Conservation (phyloP, 2,797 vertebrate genomes). For the Peromyscus melanophrys region DNA sequence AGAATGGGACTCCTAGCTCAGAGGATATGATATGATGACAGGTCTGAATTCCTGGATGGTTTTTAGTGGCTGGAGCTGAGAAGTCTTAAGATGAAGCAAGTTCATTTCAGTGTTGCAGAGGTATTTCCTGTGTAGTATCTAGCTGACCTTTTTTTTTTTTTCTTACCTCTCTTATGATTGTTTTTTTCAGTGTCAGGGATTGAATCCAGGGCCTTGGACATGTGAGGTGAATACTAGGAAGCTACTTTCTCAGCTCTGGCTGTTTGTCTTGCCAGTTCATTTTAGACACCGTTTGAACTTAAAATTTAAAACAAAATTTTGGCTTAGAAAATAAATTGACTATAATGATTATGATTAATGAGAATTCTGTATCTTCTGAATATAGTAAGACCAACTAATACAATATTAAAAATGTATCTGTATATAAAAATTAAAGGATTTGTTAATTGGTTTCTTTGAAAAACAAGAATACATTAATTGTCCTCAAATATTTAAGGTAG, state of each 20-base stretch:
- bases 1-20: background rate
- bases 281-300: conserved; percentile 21
- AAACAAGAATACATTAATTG: conserved; percentile 25
- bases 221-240: background rate
- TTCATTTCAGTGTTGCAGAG: background rate
- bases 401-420: conserved; percentile 43
- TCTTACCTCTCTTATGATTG: too few relatives aligned
- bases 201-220: background rate
- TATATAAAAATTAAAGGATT: conserved; percentile 13
- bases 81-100: background rate
- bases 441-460: conserved; percentile 14
- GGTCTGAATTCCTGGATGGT: background rate
- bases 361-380: conserved; percentile 48
- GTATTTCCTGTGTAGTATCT: background rate
- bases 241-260: background rate
- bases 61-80: background rate
- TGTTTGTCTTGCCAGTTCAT: conserved; percentile 37
- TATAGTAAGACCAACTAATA: conserved; percentile 37
- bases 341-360: background rate
- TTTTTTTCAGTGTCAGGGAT: background rate
- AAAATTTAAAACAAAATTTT: conserved; percentile 58
- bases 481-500: conserved; percentile 45
- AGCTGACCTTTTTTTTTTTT: background rate
- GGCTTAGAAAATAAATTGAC: conserved; percentile 47
- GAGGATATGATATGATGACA: background rate